Conservation (phyloP, 2,888 invertebrate species). For the Oligia strigilis region DNA sequence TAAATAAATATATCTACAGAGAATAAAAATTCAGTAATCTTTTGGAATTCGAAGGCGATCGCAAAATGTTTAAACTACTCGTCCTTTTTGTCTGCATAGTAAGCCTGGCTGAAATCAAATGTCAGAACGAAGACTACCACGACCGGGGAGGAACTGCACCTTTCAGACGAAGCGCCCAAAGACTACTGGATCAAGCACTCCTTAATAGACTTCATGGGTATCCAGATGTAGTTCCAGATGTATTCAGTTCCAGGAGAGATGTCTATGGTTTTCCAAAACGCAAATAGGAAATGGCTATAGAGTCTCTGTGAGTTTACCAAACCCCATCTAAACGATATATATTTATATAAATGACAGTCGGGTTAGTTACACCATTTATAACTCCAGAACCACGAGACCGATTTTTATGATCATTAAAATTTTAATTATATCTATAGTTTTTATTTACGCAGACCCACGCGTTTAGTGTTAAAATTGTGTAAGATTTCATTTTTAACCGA, state of each 20-base stretch:
- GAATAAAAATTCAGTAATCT: too few species aligned
- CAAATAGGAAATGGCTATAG: background rate
- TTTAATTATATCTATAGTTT: background rate
- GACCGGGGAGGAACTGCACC: background rate
- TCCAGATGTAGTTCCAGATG: background rate
- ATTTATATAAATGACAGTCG: too few species aligned
- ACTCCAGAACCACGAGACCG: too few species aligned
- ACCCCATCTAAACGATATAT: background rate
- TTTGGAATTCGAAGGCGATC: background rate
- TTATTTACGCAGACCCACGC: background rate
- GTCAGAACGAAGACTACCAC: background rate
- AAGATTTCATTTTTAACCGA: too few species aligned
- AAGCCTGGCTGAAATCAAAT: background rate
- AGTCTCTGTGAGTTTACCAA: background rate
- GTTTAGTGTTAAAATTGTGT: background rate
- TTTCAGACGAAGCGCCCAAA: background rate
- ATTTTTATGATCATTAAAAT: background rate
- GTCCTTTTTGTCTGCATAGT: background rate
- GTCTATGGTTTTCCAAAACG: background rate
- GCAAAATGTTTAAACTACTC: slow-evolving; percentile 6
- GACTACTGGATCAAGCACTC: background rate
- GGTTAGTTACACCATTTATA: too few species aligned
- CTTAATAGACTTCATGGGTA: background rate
- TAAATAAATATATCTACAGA: background rate
- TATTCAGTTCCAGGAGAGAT: background rate